Evolutionary conservation across 1,140 invertebrate genomes (phyloP), one percentile per base, ranked within the genome.

Genomic region (Macrosteles quadrilineatus): DNA sequence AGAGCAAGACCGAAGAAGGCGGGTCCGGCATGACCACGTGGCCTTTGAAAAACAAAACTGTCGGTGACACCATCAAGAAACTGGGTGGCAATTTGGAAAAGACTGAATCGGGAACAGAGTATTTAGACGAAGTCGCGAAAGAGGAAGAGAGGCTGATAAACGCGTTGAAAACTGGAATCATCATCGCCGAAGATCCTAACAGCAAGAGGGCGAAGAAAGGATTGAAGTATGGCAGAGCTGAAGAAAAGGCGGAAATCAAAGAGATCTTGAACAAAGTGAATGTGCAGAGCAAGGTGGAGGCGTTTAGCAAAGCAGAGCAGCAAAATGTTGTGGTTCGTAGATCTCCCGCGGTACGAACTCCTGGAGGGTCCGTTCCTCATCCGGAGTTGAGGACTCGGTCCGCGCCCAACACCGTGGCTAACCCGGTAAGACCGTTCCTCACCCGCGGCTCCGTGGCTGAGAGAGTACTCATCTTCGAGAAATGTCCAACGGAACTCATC

Each of bases 361-460:
- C 31, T 32, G 45, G 25, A 6, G 43, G 27, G 11, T 23, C 69
- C 19, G 36, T 66, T 19, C 63, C 63, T 25, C 63, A 66, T 25
- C 63, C 63, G n/a, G 63, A 66, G 21, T 31, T 50, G 47, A 40
- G 63, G 32, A 23, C 36, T 14, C n/a, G 17, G 27, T 43, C 66
- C 23, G 36, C 65, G 2, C 32, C 65, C 19, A 25, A 19, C 23
- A 25, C 17, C 14, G 66, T 65, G 21, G 62, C 62, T 25, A 86
- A 88, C 80, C 90, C 91, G 0, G 88, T 94, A n/a, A 82, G 92
- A 68, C 93, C 93, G 1, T 95, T 96, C 78, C 83, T 96, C 14
- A 94, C 93, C 1, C 85, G 93, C 71, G 94, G 94, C 2, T 96
- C 94, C 0, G 95, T 97, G 0, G 94, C 94, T 1, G 95, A 96